Evolutionary conservation across 2,888 invertebrate species (phyloP).

Genomic region (Frankliniella intonsa): DNA sequence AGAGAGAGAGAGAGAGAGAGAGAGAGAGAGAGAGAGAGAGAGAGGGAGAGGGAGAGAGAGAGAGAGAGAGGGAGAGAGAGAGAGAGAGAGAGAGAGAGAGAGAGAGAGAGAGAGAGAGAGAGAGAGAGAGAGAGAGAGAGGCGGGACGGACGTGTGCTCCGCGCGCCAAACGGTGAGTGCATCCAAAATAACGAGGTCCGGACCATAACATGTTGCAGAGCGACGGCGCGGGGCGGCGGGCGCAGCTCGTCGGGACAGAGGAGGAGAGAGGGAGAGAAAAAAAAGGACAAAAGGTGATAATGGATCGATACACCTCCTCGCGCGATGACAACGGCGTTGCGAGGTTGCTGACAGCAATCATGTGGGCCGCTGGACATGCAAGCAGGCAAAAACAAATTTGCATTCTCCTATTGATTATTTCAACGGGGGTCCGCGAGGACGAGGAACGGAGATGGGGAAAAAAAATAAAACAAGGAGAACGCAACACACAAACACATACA

Average conservation of each 20-base stretch:
- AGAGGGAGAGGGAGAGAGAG: not conserved
- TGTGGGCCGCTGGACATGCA: not conserved
- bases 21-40: not conserved
- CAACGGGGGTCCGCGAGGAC: too few species aligned
- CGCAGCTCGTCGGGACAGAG: too few species aligned
- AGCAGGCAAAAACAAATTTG: not conserved
- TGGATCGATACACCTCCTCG: not conserved
- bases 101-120: constrained; percentile 19
- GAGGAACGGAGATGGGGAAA: too few species aligned
- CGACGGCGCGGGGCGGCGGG: too few species aligned
- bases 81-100: constrained; percentile 19
- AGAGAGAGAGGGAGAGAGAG: constrained; percentile 1
- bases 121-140: not conserved
- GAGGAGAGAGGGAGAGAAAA: not conserved
- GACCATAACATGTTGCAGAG: constrained; percentile 12
- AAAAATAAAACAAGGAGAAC: too few species aligned
- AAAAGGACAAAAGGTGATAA: not conserved
- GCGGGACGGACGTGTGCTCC: not conserved
- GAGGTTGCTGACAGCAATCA: not conserved
- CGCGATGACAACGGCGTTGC: not conserved
- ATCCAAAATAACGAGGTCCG: not conserved
- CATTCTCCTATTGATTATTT: not conserved
- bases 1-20: not conserved
- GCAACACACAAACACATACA: too few species aligned
- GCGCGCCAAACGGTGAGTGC: not conserved